Percentiles rank a stretch among this genome's conserved stretches.
Conservation (phyloP, 2,113 vertebrate genomes). For the Sceloporus tristichus region DNA sequence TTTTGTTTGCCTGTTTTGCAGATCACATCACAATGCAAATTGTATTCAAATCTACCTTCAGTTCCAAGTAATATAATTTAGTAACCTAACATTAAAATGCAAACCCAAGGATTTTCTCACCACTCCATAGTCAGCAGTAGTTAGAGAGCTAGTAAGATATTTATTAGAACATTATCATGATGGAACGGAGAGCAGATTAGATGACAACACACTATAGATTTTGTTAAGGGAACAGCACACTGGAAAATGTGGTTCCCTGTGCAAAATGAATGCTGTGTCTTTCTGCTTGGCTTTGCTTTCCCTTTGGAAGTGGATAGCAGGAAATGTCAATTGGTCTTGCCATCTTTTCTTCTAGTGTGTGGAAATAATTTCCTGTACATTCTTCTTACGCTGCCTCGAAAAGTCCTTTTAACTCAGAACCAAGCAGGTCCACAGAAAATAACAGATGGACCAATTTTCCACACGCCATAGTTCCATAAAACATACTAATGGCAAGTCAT, state of each 20-base stretch:
- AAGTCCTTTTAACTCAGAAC: neutral
- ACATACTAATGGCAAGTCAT: neutral
- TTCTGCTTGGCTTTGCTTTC: neutral
- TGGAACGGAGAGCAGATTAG: neutral
- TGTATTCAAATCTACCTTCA: neutral
- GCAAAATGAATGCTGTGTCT: neutral
- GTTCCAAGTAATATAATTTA: neutral
- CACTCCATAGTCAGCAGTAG: neutral
- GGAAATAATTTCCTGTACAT: neutral
- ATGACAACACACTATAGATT: neutral
- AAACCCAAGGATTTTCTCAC: neutral
- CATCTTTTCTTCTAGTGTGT: neutral
- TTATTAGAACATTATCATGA: neutral
- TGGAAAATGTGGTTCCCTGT: neutral
- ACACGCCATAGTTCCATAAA: neutral
- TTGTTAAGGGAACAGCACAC: neutral
- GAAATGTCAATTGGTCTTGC: neutral
- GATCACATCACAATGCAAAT: neutral
- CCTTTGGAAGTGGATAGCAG: neutral
- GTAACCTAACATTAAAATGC: neutral
- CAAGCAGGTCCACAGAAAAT: neutral
- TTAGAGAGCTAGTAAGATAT: neutral
- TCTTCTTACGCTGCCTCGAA: neutral
- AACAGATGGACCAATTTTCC: neutral
- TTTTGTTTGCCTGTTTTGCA: neutral